Base-by-base conservation (phyloP, 2,888 invertebrate species). In the Camponotus fellah region DNA sequence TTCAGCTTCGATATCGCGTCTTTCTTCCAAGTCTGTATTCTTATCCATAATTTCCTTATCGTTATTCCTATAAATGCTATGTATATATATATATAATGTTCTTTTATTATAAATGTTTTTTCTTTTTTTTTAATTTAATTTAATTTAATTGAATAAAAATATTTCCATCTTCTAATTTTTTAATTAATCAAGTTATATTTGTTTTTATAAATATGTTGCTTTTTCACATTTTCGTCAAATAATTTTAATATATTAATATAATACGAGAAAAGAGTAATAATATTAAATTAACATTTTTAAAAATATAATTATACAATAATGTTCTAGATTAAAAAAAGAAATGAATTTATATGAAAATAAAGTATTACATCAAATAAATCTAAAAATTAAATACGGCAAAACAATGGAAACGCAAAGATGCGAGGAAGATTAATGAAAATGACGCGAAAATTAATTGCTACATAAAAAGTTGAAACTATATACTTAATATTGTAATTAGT, bases 1-100 rank as follows among this genome's bases (percentile, higher is more conserved):
- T 43, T 75, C 32, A 64, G 17, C 17, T 34, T 60, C 26, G n/a
- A 40, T 74, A 60, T 74, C 21, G 32, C 17, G 49, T 49, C 17
- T 68, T 34, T 49, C 17, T 9, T 62, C 32, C 43, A 32, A 46
- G 64, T 75, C 14, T 43, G n/a, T 62, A 62, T n/a, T 62, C 21
- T 21, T 74, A 10, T 62, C 17, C 9, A 14, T 14, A 75, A 64
- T 14, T 46, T 75, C 34, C 34, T 34, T 34, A 4, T 32, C 34
- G 14, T 21, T 34, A 10, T 75, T 75, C n/a, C 43, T 74, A 37
- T 43, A 74, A 74, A 62, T 62, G 14, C 14, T 21, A 21, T 9
- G 26, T 26, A 26, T 26, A 26, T 26, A 26, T 26, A 26, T 26
- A 26, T 26, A 26, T 26, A 26, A 9, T 21, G 34, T 56, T 26